phyloP scores from a whole-genome alignment of 1,140 invertebrate species.

The Mercenaria mercenaria region DNA sequence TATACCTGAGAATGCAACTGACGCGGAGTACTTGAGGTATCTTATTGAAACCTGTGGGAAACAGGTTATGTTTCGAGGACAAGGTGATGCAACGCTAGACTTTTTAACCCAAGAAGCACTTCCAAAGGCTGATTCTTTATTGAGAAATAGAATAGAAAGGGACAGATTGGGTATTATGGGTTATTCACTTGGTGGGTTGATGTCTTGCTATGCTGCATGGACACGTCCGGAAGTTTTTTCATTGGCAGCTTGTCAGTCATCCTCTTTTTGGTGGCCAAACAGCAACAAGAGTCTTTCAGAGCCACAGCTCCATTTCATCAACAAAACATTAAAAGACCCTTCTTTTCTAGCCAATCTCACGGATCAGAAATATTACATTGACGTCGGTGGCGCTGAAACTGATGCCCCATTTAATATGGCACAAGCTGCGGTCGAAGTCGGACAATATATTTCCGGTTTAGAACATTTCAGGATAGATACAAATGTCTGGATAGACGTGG shows the following conservation, averaged over 20 bases:
- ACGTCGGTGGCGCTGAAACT: conserved; percentile 27
- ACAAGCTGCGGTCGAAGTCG: conserved; percentile 39
- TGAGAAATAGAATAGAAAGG: not conserved
- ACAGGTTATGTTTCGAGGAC: not conserved
- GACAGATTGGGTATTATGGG: conserved; percentile 35
- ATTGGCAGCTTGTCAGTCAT: conserved; percentile 45
- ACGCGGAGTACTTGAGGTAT: not conserved
- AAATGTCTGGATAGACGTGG: conserved; percentile 31
- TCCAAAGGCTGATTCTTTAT: not conserved
- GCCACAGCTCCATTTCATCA: conserved; percentile 19
- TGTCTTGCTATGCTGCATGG: conserved; percentile 41
- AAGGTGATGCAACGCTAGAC: not conserved
- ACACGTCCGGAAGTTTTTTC: conserved; percentile 9
- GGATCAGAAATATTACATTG: conserved; percentile 19
- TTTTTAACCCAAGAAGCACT: not conserved
- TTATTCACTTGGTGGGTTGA: conserved; percentile 44
- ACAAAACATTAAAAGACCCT: conserved; percentile 10
- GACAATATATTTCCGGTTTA: not conserved
- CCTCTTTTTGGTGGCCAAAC: conserved; percentile 44
- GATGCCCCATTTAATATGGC: not conserved
- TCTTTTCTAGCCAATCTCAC: not conserved
- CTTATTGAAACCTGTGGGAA: not conserved
- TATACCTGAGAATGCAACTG: not conserved
- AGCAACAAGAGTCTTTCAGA: not conserved
- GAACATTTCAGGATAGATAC: not conserved